Evolutionary conservation across 2,113 vertebrate genomes (phyloP).

Genomic region (Murina feae): DNA sequence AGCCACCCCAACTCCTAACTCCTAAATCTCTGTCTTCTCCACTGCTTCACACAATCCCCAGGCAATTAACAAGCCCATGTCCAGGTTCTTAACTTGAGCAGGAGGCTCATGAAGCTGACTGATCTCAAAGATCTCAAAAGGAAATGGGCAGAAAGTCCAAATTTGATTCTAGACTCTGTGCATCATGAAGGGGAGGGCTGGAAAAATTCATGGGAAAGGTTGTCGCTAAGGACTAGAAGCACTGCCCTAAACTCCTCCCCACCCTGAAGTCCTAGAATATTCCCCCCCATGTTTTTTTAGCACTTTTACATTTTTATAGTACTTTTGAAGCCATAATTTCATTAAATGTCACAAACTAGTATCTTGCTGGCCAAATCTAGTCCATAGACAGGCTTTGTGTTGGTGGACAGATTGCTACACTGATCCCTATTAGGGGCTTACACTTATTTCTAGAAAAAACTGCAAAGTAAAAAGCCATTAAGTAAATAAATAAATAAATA

Average conservation of each 20-base stretch:
- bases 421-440: not conserved
- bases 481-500: not conserved
- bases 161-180: not conserved
- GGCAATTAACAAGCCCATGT: not conserved
- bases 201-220: not conserved
- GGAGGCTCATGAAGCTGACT: not conserved
- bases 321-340: not conserved
- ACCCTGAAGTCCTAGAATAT: not conserved
- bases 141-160: not conserved
- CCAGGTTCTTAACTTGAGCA: not conserved
- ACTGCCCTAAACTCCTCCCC: not conserved
- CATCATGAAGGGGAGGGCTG: not conserved
- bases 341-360: not conserved
- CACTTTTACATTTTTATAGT: not conserved
- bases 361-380: not conserved
- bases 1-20: not conserved
- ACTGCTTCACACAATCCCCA: not conserved
- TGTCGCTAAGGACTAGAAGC: not conserved
- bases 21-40: no score
- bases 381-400: not conserved
- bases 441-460: constrained; percentile 15
- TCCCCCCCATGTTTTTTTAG: not conserved
- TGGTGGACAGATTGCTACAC: not conserved
- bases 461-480: not conserved
- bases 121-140: not conserved